These are phyloP conservation scores for Pterostichus niger DNA, from an alignment of 2,888 invertebrate species.

Conservation along the genomic window DNA sequence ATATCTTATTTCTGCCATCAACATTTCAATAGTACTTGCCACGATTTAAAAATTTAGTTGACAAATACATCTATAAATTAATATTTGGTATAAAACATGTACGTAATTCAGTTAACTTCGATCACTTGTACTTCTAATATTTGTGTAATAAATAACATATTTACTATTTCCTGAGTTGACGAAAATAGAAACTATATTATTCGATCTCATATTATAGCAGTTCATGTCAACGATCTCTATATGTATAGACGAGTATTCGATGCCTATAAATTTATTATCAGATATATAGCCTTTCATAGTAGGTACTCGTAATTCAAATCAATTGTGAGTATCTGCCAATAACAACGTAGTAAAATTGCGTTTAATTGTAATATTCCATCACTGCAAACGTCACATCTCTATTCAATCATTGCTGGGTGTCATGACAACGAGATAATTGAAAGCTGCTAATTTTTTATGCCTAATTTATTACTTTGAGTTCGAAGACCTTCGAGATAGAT, in stretches of 20 bases:
- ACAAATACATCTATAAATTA: too few relatives aligned
- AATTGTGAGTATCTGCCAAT: constrained; percentile 27
- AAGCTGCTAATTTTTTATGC: not conserved
- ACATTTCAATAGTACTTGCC: too few relatives aligned
- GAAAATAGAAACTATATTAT: too few relatives aligned
- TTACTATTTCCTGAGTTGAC: too few relatives aligned
- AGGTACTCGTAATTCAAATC: constrained; percentile 31
- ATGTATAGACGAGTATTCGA: not conserved
- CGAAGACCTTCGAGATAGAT: not conserved
- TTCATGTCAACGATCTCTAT: not conserved
- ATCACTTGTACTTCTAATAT: too few relatives aligned
- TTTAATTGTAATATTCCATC: constrained; percentile 35
- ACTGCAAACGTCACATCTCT: constrained; percentile 19
- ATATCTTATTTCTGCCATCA: too few relatives aligned
- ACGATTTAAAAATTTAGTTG: too few relatives aligned
- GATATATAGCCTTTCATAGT: not conserved
- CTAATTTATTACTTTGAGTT: constrained; percentile 11
- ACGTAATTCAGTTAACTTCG: too few relatives aligned
- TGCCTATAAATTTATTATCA: not conserved
- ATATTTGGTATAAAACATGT: too few relatives aligned
- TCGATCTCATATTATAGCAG: too few relatives aligned
- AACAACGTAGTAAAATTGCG: constrained; percentile 17
- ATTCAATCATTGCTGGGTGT: not conserved
- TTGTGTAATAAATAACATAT: too few relatives aligned
- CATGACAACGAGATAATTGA: constrained; percentile 4